phyloP scores from a whole-genome alignment of 2,888 invertebrate genomes.

The Volucella inflata region DNA sequence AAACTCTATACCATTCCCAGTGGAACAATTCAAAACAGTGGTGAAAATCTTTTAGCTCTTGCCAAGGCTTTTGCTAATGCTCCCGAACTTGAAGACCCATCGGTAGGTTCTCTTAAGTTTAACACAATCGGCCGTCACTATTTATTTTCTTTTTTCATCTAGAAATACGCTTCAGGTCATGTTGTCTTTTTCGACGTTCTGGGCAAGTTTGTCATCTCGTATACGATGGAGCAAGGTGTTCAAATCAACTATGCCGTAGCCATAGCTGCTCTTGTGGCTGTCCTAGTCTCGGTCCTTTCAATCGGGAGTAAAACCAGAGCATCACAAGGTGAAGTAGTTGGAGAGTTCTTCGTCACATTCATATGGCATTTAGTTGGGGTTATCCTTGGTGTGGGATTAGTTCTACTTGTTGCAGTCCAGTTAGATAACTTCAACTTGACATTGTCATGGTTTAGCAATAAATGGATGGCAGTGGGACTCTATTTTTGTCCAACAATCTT shows the following conservation, averaged over 20 bases:
- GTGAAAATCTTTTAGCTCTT: slow-evolving; percentile 88
- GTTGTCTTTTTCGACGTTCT: slow-evolving; percentile 90
- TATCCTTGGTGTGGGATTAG: slow-evolving; percentile 78
- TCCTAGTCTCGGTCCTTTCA: slow-evolving; percentile 80
- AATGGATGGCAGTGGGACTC: slow-evolving; percentile 85
- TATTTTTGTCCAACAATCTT: slow-evolving; percentile 83
- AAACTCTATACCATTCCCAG: slow-evolving; percentile 85
- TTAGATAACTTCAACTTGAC: slow-evolving; percentile 83
- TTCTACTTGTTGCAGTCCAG: slow-evolving; percentile 81
- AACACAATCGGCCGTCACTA: neutral
- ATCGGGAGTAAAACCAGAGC: slow-evolving; percentile 81
- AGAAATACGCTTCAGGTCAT: slow-evolving; percentile 83
- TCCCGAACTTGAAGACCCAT: slow-evolving; percentile 80
- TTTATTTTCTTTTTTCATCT: slow-evolving; percentile 22
- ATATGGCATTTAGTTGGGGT: slow-evolving; percentile 80
- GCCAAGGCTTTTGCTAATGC: slow-evolving; percentile 84
- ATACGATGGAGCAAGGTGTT: slow-evolving; percentile 84
- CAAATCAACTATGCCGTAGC: slow-evolving; percentile 82
- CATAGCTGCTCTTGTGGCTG: slow-evolving; percentile 81
- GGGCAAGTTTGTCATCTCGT: slow-evolving; percentile 88
- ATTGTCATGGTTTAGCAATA: slow-evolving; percentile 86
- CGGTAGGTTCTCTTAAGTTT: slow-evolving; percentile 77
- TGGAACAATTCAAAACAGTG: slow-evolving; percentile 90
- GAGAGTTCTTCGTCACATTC: slow-evolving; percentile 80
- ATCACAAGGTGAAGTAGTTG: slow-evolving; percentile 80